Evolutionary conservation across 2,888 invertebrate genomes (phyloP), one percentile per base, ranked within the genome.

Genomic region (Bombyx huttoni): DNA sequence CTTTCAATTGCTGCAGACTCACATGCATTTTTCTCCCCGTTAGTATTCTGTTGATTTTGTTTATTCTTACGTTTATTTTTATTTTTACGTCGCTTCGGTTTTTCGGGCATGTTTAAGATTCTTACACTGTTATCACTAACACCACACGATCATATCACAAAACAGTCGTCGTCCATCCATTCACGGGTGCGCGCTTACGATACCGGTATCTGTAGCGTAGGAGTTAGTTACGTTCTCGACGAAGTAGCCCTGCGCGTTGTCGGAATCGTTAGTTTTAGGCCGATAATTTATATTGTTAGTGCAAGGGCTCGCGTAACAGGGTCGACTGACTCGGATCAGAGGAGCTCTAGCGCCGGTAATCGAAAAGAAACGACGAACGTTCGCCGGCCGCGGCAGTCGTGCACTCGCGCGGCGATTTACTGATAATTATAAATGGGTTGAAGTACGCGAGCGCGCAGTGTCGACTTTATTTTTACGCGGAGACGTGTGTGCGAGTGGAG

Each of bases 401-500:
- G 80, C 78, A 79, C 84, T 75, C 81, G 79, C 75, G 77, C 81
- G 71, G 75, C 81, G 85, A 79, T 87, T 87, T 87, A 87, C 87
- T 88, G 86, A 87, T 88, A 87, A 88, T 88, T 87, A 83, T 86
- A 87, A 85, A 86, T 83, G 78, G 75, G 78, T 82, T 78, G 81
- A 84, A 86, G 86, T 88, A 75, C 85, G 78, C 84, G 77, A 76
- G 81, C 81, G 81, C 75, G 75, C 78, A 73, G 77, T 66, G 81
- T 79, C 66, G 85, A 86, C 84, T 86, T 87, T 88, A 88, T 88
- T 88, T 88, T 87, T 87, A 87, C 76, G 80, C 87, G 80, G 84
- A 81, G 85, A 81, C 86, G 80, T 75, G 80, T 75, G 77, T 73
- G 73, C 81, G 81, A 79, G 78, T 75, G 77, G 70, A 74, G 82